Percentiles rank a stretch among this genome's conserved stretches.
phyloP scores from a whole-genome alignment of 2,888 invertebrate species.

The Calliscelio sp. region DNA sequence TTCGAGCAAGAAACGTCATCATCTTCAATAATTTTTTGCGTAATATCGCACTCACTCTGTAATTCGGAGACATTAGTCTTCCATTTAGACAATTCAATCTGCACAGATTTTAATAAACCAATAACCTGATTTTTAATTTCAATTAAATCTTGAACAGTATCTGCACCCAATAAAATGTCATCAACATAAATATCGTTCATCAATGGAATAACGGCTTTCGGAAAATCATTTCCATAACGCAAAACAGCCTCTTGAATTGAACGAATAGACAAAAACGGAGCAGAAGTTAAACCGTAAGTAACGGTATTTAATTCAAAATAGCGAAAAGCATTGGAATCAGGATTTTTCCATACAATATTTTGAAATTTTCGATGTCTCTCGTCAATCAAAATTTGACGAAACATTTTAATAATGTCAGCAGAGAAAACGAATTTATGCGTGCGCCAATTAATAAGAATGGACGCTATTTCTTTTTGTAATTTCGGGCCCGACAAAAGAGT shows the following conservation, averaged over 20 bases:
- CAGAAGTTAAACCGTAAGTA: not conserved
- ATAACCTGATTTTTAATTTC: too few relatives aligned
- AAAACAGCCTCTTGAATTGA: not conserved
- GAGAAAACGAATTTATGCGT: not conserved
- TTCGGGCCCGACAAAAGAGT: not conserved
- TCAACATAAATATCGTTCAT: too few relatives aligned
- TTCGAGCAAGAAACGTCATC: too few relatives aligned
- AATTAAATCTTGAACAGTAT: too few relatives aligned
- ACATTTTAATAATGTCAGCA: not conserved
- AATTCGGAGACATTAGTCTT: too few relatives aligned
- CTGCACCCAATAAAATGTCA: too few relatives aligned
- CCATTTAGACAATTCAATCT: too few relatives aligned
- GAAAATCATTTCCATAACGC: not conserved
- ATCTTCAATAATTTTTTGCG: too few relatives aligned
- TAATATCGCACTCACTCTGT: too few relatives aligned
- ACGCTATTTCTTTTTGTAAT: not conserved
- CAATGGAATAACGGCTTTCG: not conserved
- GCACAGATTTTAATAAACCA: not conserved
- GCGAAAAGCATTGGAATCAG: not conserved
- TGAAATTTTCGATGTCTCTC: not conserved
- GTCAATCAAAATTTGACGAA: not conserved
- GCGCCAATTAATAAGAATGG: not conserved
- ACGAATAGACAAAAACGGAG: not conserved
- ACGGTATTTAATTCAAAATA: not conserved
- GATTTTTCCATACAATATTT: slow-evolving; percentile 3